A percentile compares a stretch with the other conserved stretches of the same genome.
Evolutionary conservation across 2,888 invertebrate genomes (phyloP).

Genomic region (Kryphioiulus occultus): DNA sequence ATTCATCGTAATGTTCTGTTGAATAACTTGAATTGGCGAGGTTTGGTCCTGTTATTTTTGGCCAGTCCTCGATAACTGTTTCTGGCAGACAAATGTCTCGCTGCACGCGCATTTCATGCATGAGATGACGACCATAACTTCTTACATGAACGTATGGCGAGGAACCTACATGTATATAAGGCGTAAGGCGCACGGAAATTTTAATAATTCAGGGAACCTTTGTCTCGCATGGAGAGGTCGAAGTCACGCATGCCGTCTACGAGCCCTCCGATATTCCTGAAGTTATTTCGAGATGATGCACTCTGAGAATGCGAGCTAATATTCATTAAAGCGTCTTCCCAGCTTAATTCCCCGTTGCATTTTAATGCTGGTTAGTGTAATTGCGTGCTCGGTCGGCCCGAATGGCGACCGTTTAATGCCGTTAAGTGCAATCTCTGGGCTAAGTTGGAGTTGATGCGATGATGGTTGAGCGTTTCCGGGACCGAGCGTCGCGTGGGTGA

Average conservation of each 20-base stretch:
- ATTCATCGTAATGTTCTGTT: too few relatives aligned
- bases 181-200: not conserved
- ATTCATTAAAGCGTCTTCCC: not conserved
- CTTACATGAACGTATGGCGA: too few relatives aligned
- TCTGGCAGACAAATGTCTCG: too few relatives aligned
- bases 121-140: too few relatives aligned
- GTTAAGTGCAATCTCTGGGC: not conserved
- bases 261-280: not conserved
- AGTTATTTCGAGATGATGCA: not conserved
- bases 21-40: too few relatives aligned
- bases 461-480: too few relatives aligned
- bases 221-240: not conserved
- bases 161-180: too few relatives aligned
- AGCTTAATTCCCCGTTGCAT: not conserved
- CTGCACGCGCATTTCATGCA: too few relatives aligned
- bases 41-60: too few relatives aligned
- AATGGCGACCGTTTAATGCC: not conserved
- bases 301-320: not conserved
- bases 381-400: not conserved
- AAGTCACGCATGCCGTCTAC: not conserved
- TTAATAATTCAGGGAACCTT: not conserved
- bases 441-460: not conserved
- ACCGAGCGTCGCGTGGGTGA: conserved; percentile 23
- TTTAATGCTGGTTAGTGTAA: not conserved
- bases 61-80: too few relatives aligned